A percentile compares a stretch with the other conserved stretches of the same genome.
These are phyloP conservation scores for Cryptophagus acutangulus DNA, from an alignment of 2,888 invertebrate species.

Conservation along the genomic window DNA sequence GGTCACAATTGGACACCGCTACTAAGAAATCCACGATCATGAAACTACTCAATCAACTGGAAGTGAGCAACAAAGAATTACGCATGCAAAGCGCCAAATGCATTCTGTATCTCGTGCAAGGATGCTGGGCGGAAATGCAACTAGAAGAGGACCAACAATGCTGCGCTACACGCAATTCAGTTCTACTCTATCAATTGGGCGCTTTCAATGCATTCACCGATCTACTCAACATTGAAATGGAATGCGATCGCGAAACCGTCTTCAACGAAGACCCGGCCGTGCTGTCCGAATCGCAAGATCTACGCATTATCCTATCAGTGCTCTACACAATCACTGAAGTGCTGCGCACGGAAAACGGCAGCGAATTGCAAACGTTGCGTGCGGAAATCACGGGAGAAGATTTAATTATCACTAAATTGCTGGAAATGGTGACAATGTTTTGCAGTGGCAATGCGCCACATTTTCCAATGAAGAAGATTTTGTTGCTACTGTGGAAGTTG, in stretches of 20 bases:
- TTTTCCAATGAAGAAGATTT: slow-evolving; percentile 97
- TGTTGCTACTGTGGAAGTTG: slow-evolving; percentile 89
- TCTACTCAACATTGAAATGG: slow-evolving; percentile 90
- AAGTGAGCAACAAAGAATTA: slow-evolving; percentile 75
- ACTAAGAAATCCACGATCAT: slow-evolving; percentile 74
- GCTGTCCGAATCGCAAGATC: slow-evolving; percentile 84
- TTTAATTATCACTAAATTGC: slow-evolving; percentile 77
- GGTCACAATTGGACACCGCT: slow-evolving; percentile 68
- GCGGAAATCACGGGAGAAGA: slow-evolving; percentile 70
- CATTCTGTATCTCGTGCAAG: slow-evolving; percentile 91
- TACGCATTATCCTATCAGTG: slow-evolving; percentile 88
- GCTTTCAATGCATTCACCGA: slow-evolving; percentile 87
- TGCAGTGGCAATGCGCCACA: slow-evolving; percentile 95
- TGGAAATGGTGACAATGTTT: slow-evolving; percentile 94
- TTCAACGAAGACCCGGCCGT: slow-evolving; percentile 65
- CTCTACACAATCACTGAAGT: slow-evolving; percentile 95
- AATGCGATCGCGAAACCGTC: too few relatives aligned
- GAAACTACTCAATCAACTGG: slow-evolving; percentile 86
- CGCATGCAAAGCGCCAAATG: slow-evolving; percentile 89
- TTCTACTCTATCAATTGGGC: slow-evolving; percentile 84
- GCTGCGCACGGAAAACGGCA: slow-evolving; percentile 67
- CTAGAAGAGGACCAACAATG: slow-evolving; percentile 85
- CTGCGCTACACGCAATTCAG: slow-evolving; percentile 78
- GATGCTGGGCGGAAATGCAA: slow-evolving; percentile 91
- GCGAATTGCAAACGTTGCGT: too few relatives aligned